Base-by-base conservation (phyloP, 2,888 invertebrate species). In the Bellardia pandia region DNA sequence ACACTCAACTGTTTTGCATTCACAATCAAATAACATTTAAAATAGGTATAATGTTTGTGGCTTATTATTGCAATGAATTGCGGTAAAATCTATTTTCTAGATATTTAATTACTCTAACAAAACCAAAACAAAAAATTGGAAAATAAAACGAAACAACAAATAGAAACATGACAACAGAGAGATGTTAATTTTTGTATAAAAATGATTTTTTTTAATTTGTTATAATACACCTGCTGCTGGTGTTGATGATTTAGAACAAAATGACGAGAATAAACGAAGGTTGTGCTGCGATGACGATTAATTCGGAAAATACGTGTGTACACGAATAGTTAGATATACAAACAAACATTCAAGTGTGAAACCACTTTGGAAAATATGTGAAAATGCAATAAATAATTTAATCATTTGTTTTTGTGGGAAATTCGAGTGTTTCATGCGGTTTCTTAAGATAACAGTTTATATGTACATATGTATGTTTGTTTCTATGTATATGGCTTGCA, bases 1-100 rank as follows among this genome's bases (percentile, higher is more conserved):
- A 37, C 48, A 45, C 72, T 58, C 37, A 1, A 58, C 37, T 81
- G 45, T 81, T 53, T 69, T 58, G 58, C 33, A 16, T 53, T 14
- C 30, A 16, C 66, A 51, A 58, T 68, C 66, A 33, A 37, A 16
- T 56, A 30, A 6, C 30, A 53, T 40, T 75, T 58, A 66, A 56
- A 81, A 81, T 75, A n/a, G n/a, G n/a, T n/a, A 68, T 51, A 82
- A 60, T 53, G 30, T 48, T 66, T 62, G 75, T 76, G 75, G 68
- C n/a, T 76, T 60, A 60, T 76, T 66, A 69, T 76, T 75, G 51
- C 45, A 69, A 71, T 76, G 53, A 53, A 62, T 69, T 83, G 82
- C 45, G 82, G 76, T 76, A 71, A 83, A 76, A 76, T 71, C 37
- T 76, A 83, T 76, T 76, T 83, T 71, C 45, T 76, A 45, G 30